Evolutionary conservation across 92 coral and sea anemone species (phyloP).

Genomic region (Umimayanthus chanpuru): DNA sequence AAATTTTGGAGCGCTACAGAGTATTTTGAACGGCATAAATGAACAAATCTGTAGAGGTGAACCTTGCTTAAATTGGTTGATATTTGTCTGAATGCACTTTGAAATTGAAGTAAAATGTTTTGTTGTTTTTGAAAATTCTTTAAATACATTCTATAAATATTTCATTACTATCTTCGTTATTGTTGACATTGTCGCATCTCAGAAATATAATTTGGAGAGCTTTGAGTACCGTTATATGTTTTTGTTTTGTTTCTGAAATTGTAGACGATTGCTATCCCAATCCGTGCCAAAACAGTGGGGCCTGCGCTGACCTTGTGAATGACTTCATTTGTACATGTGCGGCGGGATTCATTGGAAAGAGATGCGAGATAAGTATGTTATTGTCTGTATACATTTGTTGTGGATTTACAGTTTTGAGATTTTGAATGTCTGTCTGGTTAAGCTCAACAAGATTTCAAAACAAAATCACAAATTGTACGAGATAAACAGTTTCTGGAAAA

Average conservation of each 20-base stretch:
- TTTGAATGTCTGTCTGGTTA: too few species aligned
- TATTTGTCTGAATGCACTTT: not conserved
- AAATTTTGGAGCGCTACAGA: slow-evolving; percentile 1
- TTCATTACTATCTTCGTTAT: too few species aligned
- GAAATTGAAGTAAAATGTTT: not conserved
- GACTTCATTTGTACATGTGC: not conserved
- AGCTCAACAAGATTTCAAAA: too few species aligned
- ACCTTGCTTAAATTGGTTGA: not conserved
- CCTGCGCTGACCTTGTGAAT: not conserved
- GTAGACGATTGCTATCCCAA: slow-evolving; percentile 13
- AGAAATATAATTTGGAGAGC: too few species aligned
- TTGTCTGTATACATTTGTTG: too few species aligned
- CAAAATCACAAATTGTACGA: too few species aligned
- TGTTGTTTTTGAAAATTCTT: too few species aligned
- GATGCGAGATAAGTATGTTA: slow-evolving; percentile 7
- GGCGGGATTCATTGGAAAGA: not conserved
- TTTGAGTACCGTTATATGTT: not conserved
- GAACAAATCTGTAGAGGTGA: slow-evolving; percentile 23
- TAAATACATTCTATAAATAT: too few species aligned
- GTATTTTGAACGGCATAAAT: slow-evolving; percentile 19
- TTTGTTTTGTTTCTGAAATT: not conserved
- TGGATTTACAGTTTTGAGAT: too few species aligned
- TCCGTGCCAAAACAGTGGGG: not conserved
- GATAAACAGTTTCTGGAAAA: too few species aligned
- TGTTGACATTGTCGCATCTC: too few species aligned